Evolutionary conservation across 1,140 invertebrate species (phyloP).

Genomic region (Scaptomyza pallida): DNA sequence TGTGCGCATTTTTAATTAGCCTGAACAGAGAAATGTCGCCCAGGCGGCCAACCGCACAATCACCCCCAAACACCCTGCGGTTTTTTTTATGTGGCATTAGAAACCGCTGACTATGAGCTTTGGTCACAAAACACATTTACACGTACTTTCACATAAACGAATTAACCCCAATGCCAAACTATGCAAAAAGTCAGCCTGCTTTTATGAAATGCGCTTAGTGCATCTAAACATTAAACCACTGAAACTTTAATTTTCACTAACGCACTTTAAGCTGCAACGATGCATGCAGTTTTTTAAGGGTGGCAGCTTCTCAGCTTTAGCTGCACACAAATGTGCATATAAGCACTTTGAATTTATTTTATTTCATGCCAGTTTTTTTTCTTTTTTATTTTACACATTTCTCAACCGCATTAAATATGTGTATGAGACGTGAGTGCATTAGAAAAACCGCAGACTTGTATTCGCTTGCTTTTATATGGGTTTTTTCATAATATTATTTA

Average conservation of each 20-base stretch:
- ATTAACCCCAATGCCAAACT: constrained; percentile 66
- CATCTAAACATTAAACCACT: constrained; percentile 6
- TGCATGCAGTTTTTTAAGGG: constrained; percentile 49
- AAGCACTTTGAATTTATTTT: constrained; percentile 28
- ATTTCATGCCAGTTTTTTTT: constrained; percentile 2
- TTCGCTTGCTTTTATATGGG: neutral
- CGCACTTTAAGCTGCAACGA: constrained; percentile 61
- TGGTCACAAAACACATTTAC: constrained; percentile 4
- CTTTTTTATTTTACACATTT: constrained; percentile 12
- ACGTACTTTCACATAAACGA: constrained; percentile 47
- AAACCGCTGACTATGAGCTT: constrained; percentile 32
- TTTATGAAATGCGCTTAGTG: constrained; percentile 44
- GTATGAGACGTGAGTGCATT: constrained; percentile 12
- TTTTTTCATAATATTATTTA: neutral
- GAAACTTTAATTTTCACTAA: constrained; percentile 20
- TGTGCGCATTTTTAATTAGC: constrained; percentile 74
- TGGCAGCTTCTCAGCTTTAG: constrained; percentile 23
- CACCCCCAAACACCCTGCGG: constrained; percentile 4
- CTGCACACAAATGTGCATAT: constrained; percentile 5
- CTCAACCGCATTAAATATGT: constrained; percentile 23
- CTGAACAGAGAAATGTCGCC: constrained; percentile 13
- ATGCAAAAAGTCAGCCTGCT: constrained; percentile 45
- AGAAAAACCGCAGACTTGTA: neutral
- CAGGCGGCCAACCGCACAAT: constrained; percentile 14
- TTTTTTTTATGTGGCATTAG: constrained; percentile 54